phyloP scores from a whole-genome alignment of 2,797 vertebrate species.

The Cryptoblepharus egeriae region DNA sequence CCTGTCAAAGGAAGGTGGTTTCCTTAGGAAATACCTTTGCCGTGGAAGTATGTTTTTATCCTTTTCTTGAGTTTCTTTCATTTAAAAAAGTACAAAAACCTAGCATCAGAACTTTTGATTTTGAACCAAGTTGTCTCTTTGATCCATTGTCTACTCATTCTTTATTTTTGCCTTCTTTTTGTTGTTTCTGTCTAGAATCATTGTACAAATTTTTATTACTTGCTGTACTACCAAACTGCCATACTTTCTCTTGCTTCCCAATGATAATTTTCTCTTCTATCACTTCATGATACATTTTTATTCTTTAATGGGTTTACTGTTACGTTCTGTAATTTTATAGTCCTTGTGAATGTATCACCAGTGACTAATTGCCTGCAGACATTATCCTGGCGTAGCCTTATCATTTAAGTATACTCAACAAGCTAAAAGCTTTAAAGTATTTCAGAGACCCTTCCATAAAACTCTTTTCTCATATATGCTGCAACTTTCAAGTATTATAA shows the following conservation, averaged over 20 bases:
- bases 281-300: constrained; percentile 5
- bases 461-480: constrained; percentile 19
- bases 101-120: constrained; percentile 55
- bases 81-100: constrained; percentile 27
- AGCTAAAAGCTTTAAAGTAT: not conserved
- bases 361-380: constrained; percentile 38
- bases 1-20: not conserved
- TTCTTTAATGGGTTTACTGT: constrained; percentile 56
- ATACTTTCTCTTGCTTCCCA: constrained; percentile 47
- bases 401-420: constrained; percentile 32
- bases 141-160: constrained; percentile 52
- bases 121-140: constrained; percentile 52
- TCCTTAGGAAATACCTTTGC: constrained; percentile 26
- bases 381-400: constrained; percentile 47
- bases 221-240: constrained; percentile 37
- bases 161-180: constrained; percentile 61
- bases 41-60: constrained; percentile 22
- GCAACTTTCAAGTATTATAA: constrained; percentile 1
- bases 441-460: constrained; percentile 14
- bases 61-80: constrained; percentile 48
- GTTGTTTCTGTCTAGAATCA: constrained; percentile 51
- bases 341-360: constrained; percentile 24
- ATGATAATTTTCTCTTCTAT: constrained; percentile 18
- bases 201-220: constrained; percentile 3
- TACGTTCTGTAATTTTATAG: constrained; percentile 40